These are phyloP conservation scores for Carpatolechia fugitivella DNA, from an alignment of 2,888 invertebrate species.

Conservation along the genomic window DNA sequence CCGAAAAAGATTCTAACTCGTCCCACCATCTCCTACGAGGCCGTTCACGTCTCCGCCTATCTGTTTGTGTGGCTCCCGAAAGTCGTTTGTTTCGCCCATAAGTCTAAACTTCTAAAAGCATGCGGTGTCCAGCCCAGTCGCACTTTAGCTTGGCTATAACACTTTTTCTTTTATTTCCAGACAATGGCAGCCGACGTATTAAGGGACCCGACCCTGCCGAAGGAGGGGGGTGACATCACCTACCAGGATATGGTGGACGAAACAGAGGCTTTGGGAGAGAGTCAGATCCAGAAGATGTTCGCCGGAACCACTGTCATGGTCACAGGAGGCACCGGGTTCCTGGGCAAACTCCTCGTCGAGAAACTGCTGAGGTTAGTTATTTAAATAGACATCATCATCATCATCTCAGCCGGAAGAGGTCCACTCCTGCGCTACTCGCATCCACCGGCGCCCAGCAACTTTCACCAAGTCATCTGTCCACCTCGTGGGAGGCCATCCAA, in stretches of 20 bases:
- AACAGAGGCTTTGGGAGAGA: slow-evolving; percentile 43
- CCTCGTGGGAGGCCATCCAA: no score
- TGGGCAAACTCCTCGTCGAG: slow-evolving; percentile 96
- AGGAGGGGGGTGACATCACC: slow-evolving; percentile 71
- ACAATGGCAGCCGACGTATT: slow-evolving; percentile 31
- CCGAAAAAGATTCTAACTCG: no score
- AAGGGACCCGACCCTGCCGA: slow-evolving; percentile 22
- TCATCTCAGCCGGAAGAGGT: no score
- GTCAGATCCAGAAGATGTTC: slow-evolving; percentile 63
- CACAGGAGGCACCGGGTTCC: slow-evolving; percentile 96
- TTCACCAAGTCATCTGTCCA: no score
- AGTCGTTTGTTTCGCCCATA: neutral
- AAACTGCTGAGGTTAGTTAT: slow-evolving; percentile 86
- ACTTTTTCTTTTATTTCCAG: slow-evolving; percentile 22
- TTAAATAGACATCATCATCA: neutral
- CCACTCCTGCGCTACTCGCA: no score
- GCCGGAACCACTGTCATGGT: slow-evolving; percentile 81
- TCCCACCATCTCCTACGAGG: no score
- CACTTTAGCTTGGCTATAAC: no score
- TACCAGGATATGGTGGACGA: slow-evolving; percentile 66
- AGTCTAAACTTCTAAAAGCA: no score
- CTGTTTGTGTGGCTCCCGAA: no score
- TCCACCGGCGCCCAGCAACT: no score
- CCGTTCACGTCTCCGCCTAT: no score
- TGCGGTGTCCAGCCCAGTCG: no score